Base-by-base conservation (phyloP, 1,140 invertebrate species). In the Ostrea edulis region DNA sequence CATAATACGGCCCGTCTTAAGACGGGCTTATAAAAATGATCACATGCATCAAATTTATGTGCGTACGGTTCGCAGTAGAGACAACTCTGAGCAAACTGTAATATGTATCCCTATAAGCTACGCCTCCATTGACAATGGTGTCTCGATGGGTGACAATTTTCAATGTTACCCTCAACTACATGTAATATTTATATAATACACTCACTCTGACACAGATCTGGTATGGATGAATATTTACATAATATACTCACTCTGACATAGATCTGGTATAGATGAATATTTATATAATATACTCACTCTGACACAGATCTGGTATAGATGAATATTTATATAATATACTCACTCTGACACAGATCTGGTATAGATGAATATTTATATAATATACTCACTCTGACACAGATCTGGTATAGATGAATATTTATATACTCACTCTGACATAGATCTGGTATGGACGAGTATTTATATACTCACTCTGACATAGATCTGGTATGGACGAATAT, bases 311-410 rank as follows among this genome's bases (percentile, higher is more conserved):
- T 5, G 99, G 99, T 92, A 99, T 98, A 25, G 97, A 96, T 0
- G 98, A 96, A 95, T 99, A 99, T 96, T 99, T 99, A 95, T 99
- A 99, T 94, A 99, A 99, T 99, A 92, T 98, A 99, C 89, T 29
- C 98, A 96, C 94, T 99, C 98, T 92, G 99, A 95, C 98, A 99
- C 17, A 29, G 68, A 29, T 77, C 22, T 77, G 68, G 22, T 29
- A 77, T 35, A 11, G 68, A 9, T 2, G 68, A 2, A n/a, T 77
- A 77, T 9, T 35, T 77, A 2, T 77, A n/a, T 44, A 12, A 82
- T 7, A 5, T 51, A 51, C 35, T 51, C 17, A 82, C 35, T 82
- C 35, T 82, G 17, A n/a, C 35, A 82, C 29, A 51, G 81, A 20
- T 35, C 20, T 22, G 25, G 20, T 71, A 22, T n/a, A 20, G 65